Evolutionary conservation across 2,113 vertebrate species (phyloP), one percentile per base, ranked within the genome.

Genomic region (Cichladusa arquata): DNA sequence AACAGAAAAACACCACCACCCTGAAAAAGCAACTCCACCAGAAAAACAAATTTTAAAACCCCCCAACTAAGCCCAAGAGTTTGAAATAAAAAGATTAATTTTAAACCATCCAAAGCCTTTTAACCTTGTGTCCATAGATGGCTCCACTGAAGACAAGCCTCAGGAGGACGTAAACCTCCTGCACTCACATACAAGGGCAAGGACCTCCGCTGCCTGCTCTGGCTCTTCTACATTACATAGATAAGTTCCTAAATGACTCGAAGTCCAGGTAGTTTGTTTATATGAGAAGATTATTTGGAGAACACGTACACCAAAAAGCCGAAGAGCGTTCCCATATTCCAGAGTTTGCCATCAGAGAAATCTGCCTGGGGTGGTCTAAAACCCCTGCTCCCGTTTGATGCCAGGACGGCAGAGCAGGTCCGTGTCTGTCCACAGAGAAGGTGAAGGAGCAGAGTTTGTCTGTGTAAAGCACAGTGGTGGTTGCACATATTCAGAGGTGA

Each of bases 121-220:
- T 38, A 66, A 45, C 19, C 7, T n/a, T 5, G 0, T 11, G 8
- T 53, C 51, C 9, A 2, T 8, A 33, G 45, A 6, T 42, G 44
- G 10, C 16, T 87, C 14, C 4, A 2, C 38, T 20, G 25, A 14
- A 50, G 36, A 11, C 5, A n/a, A 65, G 58, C 36, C 7, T 18
- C 15, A 12, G 47, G 19, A 54, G 33, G 26, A 38, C 3, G 0
- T 60, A 22, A 19, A 11, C 28, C 18, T 73, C 12, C 14, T 29
- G 42, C 8, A 29, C 11, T 48, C 8, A 0, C 0, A 4, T 19
- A 7, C 0, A 0, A 16, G 10, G 47, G 24, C 36, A 15, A 29
- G 53, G 44, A n/a, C 6, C 11, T 61, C 33, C 44, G 3, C 11
- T 42, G 34, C 44, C 65, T 71, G 19, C 16, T 57, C 23, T 85